These are phyloP conservation scores for Ceratosolen solmsi DNA, from an alignment of 1,140 invertebrate species.

Conservation along the genomic window DNA sequence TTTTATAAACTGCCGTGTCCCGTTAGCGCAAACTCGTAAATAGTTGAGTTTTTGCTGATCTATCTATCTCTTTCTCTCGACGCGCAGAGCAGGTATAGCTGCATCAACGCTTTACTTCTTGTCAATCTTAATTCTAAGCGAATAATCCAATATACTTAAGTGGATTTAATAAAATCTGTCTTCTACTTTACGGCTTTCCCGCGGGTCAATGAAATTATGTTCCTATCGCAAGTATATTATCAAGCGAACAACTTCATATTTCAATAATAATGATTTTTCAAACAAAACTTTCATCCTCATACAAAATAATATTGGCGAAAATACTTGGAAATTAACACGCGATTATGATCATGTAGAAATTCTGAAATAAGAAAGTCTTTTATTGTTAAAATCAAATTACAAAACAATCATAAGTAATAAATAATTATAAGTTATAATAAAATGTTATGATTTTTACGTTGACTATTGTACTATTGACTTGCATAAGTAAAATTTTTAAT, in stretches of 20 bases:
- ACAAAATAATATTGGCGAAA: too few species aligned
- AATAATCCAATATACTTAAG: slow-evolving; percentile 51
- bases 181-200: slow-evolving; percentile 17
- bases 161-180: slow-evolving; percentile 34
- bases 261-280: background rate
- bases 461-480: too few species aligned
- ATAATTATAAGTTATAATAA: too few species aligned
- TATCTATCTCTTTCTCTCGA: background rate
- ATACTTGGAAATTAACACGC: too few species aligned
- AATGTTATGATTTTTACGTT: too few species aligned
- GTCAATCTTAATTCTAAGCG: slow-evolving; percentile 25
- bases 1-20: background rate
- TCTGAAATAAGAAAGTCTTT: too few species aligned
- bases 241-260: too few species aligned
- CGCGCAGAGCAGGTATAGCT: background rate
- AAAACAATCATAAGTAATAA: too few species aligned
- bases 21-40: background rate
- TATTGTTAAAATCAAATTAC: too few species aligned
- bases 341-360: too few species aligned
- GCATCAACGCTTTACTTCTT: background rate
- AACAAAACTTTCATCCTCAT: too few species aligned
- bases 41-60: background rate
- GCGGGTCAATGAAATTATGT: background rate
- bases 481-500: too few species aligned
- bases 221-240: background rate